These are phyloP conservation scores for Teleogryllus occipitalis DNA, from an alignment of 1,140 invertebrate genomes.

Conservation along the genomic window DNA sequence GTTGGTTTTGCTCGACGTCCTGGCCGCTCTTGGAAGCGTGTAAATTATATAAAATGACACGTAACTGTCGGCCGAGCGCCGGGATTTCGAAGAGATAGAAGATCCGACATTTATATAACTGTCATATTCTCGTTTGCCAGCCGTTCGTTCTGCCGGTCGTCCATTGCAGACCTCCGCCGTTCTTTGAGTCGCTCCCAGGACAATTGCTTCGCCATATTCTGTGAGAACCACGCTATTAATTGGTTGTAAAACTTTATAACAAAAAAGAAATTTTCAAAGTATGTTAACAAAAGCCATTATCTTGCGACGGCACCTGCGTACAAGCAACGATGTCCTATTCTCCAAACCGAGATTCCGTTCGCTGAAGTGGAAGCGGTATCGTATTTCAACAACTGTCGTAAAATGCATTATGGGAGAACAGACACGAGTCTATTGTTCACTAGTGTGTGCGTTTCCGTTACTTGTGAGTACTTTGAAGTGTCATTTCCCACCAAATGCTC, in stretches of 20 bases:
- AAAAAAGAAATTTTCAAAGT: neutral
- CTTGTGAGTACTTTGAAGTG: too few relatives aligned
- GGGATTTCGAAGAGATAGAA: neutral
- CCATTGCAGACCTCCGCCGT: neutral
- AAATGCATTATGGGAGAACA: neutral
- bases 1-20: neutral
- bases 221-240: neutral
- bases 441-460: neutral
- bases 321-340: neutral
- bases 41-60: conserved; percentile 1
- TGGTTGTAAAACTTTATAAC: neutral
- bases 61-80: neutral
- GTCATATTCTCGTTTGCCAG: neutral
- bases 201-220: neutral
- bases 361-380: neutral
- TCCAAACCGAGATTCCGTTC: neutral
- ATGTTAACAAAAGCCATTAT: conserved; percentile 5
- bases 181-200: neutral
- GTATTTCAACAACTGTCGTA: neutral
- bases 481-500: too few relatives aligned
- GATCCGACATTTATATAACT: neutral
- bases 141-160: too few relatives aligned
- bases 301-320: neutral
- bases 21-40: neutral
- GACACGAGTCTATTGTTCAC: neutral